These are phyloP conservation scores for Panurus biarmicus DNA, from an alignment of 2,113 vertebrate species.

Conservation along the genomic window DNA sequence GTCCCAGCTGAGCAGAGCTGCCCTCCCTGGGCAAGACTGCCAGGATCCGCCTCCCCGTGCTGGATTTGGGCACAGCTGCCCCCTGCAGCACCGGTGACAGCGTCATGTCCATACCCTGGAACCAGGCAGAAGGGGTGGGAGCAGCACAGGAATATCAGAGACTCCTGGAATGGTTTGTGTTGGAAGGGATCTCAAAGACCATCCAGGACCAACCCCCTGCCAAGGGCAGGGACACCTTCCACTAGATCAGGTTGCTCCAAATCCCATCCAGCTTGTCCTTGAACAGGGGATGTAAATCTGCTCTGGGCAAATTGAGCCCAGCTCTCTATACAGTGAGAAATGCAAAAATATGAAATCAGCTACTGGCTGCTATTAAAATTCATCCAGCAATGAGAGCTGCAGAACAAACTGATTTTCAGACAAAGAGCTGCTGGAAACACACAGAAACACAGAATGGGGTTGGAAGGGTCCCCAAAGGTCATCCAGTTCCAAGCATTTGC, in stretches of 20 bases:
- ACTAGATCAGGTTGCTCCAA: neutral
- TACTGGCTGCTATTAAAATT: neutral
- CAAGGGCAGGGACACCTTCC: neutral
- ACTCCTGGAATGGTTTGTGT: neutral
- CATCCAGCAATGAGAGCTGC: neutral
- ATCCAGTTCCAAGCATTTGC: neutral
- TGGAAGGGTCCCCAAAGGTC: neutral
- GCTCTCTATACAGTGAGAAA: neutral
- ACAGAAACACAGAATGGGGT: neutral
- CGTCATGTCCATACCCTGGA: accelerated
- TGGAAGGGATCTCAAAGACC: neutral
- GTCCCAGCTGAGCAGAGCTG: accelerated
- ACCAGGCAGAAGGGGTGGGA: neutral
- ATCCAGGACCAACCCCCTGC: neutral
- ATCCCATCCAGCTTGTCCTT: neutral
- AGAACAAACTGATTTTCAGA: neutral
- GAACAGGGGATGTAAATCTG: neutral
- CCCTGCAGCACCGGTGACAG: accelerated
- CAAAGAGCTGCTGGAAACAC: neutral
- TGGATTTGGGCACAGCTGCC: neutral
- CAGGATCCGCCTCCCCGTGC: neutral
- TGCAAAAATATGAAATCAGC: neutral
- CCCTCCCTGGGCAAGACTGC: neutral
- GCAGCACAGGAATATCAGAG: accelerated
- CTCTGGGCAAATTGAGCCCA: neutral